A percentile compares a stretch with the other conserved stretches of the same genome.
phyloP scores from a whole-genome alignment of 1,140 invertebrate genomes.

The Brachionus sp. region DNA sequence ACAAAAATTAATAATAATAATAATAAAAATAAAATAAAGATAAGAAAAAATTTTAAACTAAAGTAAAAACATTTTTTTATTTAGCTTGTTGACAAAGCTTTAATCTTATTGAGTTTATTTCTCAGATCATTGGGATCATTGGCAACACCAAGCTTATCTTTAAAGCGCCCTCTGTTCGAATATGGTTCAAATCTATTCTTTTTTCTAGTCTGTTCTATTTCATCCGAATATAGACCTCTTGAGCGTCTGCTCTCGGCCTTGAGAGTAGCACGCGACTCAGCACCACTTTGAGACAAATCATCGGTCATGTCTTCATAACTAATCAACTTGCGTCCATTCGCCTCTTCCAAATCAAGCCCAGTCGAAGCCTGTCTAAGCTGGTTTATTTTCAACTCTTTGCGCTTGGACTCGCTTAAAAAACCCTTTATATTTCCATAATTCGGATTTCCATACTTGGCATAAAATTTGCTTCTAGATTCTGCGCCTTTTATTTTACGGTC shows the following conservation, averaged over 20 bases:
- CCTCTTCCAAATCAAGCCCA: not conserved
- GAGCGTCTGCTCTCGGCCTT: not conserved
- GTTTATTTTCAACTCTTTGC: not conserved
- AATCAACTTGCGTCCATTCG: not conserved
- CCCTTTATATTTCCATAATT: constrained; percentile 43
- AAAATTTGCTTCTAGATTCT: constrained; percentile 26
- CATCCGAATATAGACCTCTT: not conserved
- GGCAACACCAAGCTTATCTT: no score
- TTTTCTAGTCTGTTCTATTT: not conserved
- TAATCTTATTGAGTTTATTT: not conserved
- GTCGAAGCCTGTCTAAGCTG: not conserved
- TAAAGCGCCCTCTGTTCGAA: not conserved
- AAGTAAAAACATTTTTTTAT: not conserved
- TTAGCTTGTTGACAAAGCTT: not conserved
- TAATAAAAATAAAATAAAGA: not conserved
- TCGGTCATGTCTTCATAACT: not conserved
- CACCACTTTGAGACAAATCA: not conserved
- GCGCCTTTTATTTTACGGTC: constrained; percentile 42
- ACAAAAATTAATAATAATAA: no score
- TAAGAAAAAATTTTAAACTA: not conserved
- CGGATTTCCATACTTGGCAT: constrained; percentile 43
- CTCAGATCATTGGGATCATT: constrained; percentile 15
- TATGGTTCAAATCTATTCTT: not conserved
- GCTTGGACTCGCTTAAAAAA: constrained; percentile 28
- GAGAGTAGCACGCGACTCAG: not conserved